phyloP scores from a whole-genome alignment of 2,888 invertebrate genomes.

The Chalcis sispes region DNA sequence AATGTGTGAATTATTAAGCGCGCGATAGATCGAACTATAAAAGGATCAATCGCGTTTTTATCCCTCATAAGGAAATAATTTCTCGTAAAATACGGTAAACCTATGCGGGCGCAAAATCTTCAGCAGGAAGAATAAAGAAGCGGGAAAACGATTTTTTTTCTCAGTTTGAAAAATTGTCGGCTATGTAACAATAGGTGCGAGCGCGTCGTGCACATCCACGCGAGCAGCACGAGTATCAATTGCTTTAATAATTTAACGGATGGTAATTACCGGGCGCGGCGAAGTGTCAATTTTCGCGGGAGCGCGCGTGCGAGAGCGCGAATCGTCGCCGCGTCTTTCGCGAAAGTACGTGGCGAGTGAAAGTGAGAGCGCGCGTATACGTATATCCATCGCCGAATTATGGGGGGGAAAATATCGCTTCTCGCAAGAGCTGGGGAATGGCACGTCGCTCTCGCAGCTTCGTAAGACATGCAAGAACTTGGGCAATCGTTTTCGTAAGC shows the following conservation, averaged over 20 bases:
- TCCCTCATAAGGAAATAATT: no score
- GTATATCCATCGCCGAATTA: background rate
- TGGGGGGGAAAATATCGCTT: constrained; percentile 26
- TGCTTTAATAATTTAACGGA: constrained; percentile 48
- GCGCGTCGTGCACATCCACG: background rate
- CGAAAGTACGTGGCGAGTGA: constrained; percentile 47
- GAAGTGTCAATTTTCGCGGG: constrained; percentile 56
- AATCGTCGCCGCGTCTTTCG: constrained; percentile 14
- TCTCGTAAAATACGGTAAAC: no score
- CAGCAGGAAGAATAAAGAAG: background rate
- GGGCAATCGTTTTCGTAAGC: constrained; percentile 43
- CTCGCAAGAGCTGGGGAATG: constrained; percentile 18
- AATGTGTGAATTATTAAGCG: no score
- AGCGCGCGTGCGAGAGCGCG: constrained; percentile 44
- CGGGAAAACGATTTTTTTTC: no score
- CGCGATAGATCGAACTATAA: no score
- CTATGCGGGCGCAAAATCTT: background rate
- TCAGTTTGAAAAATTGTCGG: no score
- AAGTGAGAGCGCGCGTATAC: constrained; percentile 45
- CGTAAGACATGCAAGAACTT: constrained; percentile 49
- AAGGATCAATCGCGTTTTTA: no score
- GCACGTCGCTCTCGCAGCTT: constrained; percentile 15
- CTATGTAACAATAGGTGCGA: constrained; percentile 30
- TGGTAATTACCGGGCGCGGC: constrained; percentile 38
- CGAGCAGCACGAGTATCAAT: background rate